Conservation (phyloP, 2,113 vertebrate species). For the Colaptes auratus region DNA sequence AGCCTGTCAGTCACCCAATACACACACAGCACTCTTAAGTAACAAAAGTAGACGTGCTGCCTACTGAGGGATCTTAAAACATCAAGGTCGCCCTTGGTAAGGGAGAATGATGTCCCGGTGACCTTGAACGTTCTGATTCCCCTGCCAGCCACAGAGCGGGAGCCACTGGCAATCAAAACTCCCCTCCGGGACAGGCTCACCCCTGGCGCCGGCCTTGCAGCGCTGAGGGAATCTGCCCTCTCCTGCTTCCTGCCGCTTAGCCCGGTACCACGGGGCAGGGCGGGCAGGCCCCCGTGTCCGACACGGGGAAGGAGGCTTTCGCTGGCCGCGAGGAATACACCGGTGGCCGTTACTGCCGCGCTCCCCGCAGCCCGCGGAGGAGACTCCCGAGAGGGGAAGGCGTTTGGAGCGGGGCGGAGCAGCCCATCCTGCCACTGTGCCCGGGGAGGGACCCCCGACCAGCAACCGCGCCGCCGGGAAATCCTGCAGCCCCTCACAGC, state of each 20-base stretch:
- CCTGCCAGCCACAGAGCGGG: not conserved
- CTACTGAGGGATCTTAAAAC: not conserved
- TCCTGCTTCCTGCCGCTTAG: not conserved
- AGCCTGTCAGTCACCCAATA: not conserved
- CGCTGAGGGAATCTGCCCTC: not conserved
- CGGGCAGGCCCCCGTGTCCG: rapidly evolving
- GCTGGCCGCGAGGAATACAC: rapidly evolving
- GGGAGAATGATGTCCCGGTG: not conserved
- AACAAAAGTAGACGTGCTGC: slow-evolving; percentile 24
- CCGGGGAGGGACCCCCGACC: not conserved
- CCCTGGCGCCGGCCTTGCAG: not conserved
- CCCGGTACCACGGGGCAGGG: not conserved
- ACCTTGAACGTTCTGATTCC: not conserved
- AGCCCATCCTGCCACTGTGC: not conserved
- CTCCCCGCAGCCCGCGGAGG: rapidly evolving
- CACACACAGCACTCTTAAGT: not conserved
- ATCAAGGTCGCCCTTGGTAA: not conserved
- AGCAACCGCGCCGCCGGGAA: not conserved
- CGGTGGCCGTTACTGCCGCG: rapidly evolving
- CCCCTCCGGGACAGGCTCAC: not conserved
- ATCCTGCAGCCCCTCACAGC: no score
- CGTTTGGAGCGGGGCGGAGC: not conserved
- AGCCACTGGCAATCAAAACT: not conserved
- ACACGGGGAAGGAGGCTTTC: rapidly evolving
- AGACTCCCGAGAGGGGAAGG: not conserved